Evolutionary conservation across 1,140 invertebrate genomes (phyloP), one percentile per base, ranked within the genome.

Genomic region (Leptopilina clavipes): DNA sequence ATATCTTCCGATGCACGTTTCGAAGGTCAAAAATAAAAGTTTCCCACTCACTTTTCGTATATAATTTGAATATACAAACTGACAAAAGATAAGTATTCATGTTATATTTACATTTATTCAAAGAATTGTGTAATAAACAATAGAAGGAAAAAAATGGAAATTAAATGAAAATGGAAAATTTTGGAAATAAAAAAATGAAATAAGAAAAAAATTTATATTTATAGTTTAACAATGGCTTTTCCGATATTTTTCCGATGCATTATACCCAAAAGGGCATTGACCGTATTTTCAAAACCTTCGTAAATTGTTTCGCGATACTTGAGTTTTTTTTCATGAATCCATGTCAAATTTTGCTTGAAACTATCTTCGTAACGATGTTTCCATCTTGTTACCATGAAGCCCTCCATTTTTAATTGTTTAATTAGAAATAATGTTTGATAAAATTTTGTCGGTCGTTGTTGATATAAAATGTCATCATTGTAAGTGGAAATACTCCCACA

Each of bases 401-500:
- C 93, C 90, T 93, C 91, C 81, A 94, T 91, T 78, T 87, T 92
- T 17, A 94, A 81, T 83, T 93, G 88, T 43, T 92, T 92, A 7
- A 84, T 86, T 14, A 93, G 84, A 48, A 94, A 80, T 0, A 85
- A 74, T 0, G 89, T 90, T 79, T 94, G 93, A 12, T 93, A 56
- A 9, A 40, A 40, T 7, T 40, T 40, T 40, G 3, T 40, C 37
- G 37, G 9, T 40, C 37, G 2, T 40, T 40, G 5, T 40, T 7
- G 37, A 7, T 40, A 1, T 40, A 9, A 5, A 40, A 6, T 31
- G 6, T 40, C 75, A 7, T 48, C 18, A 70, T 86, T 82, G 78
- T 94, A 94, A 3, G 89, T 89, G 9, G 93, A 93, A 83, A 94
- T 93, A 14, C 92, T 91, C 14, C 93, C 93, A 84, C 93, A 94